Base-by-base conservation (phyloP, 2,113 vertebrate species). In the Riparia riparia region DNA sequence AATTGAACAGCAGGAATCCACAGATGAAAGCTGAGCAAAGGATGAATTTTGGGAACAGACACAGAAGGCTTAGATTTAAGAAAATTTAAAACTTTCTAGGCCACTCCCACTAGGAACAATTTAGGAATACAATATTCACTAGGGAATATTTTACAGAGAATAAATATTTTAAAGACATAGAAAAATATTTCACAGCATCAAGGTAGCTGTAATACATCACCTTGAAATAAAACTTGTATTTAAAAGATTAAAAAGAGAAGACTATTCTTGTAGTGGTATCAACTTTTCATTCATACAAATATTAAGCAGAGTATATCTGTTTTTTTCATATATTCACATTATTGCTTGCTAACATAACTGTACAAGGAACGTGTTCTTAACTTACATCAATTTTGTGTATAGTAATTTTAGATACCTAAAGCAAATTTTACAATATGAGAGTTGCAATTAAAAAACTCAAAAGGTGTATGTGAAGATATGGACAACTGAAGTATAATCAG, bases 271-370 rank as follows among this genome's bases (percentile, higher is more conserved):
- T 96, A 97, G 97, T 97, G 97, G 98, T 98, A 97, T 96, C 94
- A 98, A 97, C 90, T 97, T 96, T 96, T 94, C 94, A 95, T 97
- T 97, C 96, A 98, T 98, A 98, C 97, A 98, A 98, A 98, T 97
- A 98, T 86, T 98, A 98, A 96, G 97, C 96, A 95, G 93, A 97
- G 88, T 97, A 95, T 96, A 97, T 97, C 93, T 96, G 0, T 17
- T 51, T 93, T 97, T 93, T 97, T 96, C 89, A 95, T 97, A 96
- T 98, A 98, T 98, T 98, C 98, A 98, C 97, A 98, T 98, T 98
- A 98, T 98, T 98, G 98, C 98, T 98, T 94, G 89, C 97, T 97
- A 98, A 89, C 97, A 98, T 97, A 98, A 95, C 78, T 95, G 84
- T 96, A 97, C 93, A 96, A 93, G 68, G 94, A 98, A 96, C 91